Evolutionary conservation across 2,113 vertebrate species (phyloP), one percentile per base, ranked within the genome.

Genomic region (Hippolais icterina): DNA sequence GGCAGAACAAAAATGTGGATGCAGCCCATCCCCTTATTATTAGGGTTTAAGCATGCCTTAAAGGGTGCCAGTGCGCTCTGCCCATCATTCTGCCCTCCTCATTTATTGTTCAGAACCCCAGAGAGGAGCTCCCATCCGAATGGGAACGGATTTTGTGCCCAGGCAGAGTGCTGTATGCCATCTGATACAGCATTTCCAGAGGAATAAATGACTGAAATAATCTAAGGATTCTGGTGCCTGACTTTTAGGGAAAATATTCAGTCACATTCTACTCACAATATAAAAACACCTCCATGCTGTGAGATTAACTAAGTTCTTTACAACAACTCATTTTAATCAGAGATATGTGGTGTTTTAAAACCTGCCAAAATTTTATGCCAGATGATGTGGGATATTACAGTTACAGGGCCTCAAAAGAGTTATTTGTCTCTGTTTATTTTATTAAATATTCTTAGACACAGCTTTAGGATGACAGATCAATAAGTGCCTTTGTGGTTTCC

Each of bases 371-470:
- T 86, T 88, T 57, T 83, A 94, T 93, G 78, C 94, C 85, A 98
- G 96, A 89, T 76, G 61, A 83, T 95, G 92, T 96, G 81, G 94
- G 72, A 92, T 92, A 97, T 89, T 97, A 90, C 17, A 16, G 83
- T 95, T 97, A 95, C 22, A 90, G 27, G 42, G 75, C 89, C 88
- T 93, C 96, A 74, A 86, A 97, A 96, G 93, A 96, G 85, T 96
- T 97, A 98, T 98, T 98, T 97, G 94, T 96, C 96, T 97, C 83
- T 97, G 88, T 97, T 98, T 97, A 98, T 98, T 98, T 98, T 98
- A 98, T 98, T 98, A 98, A 98, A 97, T 96, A 96, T 98, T 97
- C 93, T 69, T 91, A 97, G 97, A 97, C 91, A 76, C 96, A 92
- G 96, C 94, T 95, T 69, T 90, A 97, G 91, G 95, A 98, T 87